Conservation (phyloP, 2,113 vertebrate genomes). For the Sinocyclocheilus anophthalmus region DNA sequence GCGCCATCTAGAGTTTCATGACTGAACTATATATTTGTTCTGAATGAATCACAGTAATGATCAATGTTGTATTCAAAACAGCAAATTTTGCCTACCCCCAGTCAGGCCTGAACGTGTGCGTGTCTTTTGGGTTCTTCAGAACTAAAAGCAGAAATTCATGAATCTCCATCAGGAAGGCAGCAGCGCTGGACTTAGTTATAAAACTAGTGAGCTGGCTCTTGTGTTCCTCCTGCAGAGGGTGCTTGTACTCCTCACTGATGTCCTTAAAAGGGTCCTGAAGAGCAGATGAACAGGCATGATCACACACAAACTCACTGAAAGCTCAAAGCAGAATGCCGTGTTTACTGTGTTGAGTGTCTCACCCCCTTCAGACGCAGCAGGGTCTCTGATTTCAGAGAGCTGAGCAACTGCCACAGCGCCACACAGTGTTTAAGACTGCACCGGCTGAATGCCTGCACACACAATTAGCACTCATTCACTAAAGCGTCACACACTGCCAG, state of each 20-base stretch:
- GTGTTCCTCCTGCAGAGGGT: too few species aligned
- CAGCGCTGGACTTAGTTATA: slow-evolving; percentile 76
- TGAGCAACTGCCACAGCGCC: slow-evolving; percentile 89
- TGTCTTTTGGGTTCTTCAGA: slow-evolving; percentile 68
- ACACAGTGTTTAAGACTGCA: slow-evolving; percentile 83
- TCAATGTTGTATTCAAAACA: too few species aligned
- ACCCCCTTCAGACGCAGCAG: slow-evolving; percentile 85
- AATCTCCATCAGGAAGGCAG: slow-evolving; percentile 86
- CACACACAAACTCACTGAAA: not conserved
- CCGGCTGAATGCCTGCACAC: slow-evolving; percentile 77
- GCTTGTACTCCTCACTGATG: too few species aligned
- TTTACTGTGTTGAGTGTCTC: slow-evolving; percentile 34
- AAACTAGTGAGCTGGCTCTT: slow-evolving; percentile 76
- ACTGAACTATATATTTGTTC: too few species aligned
- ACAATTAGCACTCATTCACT: too few species aligned
- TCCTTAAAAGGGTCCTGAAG: too few species aligned
- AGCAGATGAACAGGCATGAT: too few species aligned
- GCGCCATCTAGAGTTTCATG: too few species aligned
- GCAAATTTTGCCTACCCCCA: slow-evolving; percentile 79
- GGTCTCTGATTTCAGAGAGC: slow-evolving; percentile 86
- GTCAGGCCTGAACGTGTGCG: slow-evolving; percentile 68
- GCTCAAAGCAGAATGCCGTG: not conserved
- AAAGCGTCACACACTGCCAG: too few species aligned
- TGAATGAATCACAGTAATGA: too few species aligned
- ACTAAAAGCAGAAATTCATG: slow-evolving; percentile 87